These are phyloP conservation scores for Platalea minor DNA, from an alignment of 2,797 vertebrate species.

Conservation along the genomic window DNA sequence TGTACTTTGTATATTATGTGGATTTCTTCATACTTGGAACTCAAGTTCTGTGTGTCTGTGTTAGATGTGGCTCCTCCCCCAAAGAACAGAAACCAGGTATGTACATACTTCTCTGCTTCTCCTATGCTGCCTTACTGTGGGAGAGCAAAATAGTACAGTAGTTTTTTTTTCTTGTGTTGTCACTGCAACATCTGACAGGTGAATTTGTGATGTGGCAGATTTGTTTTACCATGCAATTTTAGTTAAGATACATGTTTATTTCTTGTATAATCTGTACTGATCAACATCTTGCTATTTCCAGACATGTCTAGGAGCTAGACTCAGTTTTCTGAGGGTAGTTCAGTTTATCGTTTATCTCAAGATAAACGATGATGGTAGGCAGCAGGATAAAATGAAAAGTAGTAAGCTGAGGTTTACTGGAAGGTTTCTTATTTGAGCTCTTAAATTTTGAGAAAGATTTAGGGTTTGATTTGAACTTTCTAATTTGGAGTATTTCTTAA, in stretches of 20 bases:
- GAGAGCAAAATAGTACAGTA: background rate
- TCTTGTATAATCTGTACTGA: background rate
- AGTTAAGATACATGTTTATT: background rate
- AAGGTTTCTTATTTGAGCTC: background rate
- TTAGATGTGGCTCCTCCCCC: background rate
- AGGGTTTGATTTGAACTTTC: background rate
- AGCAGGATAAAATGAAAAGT: background rate
- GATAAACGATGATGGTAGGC: background rate
- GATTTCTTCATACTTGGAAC: background rate
- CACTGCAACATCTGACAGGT: background rate
- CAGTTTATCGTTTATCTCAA: background rate
- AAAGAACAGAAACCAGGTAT: background rate
- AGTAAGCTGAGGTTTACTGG: background rate
- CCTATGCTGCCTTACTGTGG: background rate
- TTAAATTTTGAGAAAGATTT: background rate
- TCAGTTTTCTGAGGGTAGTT: background rate
- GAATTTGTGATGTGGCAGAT: background rate
- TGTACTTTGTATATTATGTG: background rate
- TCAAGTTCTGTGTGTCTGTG: background rate
- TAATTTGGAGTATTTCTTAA: background rate
- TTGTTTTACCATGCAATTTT: background rate
- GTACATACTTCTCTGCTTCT: background rate
- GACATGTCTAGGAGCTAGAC: background rate
- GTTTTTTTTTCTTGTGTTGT: background rate
- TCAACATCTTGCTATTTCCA: background rate